Conservation (phyloP, 2,888 invertebrate genomes). For the Arctia plantaginis region DNA sequence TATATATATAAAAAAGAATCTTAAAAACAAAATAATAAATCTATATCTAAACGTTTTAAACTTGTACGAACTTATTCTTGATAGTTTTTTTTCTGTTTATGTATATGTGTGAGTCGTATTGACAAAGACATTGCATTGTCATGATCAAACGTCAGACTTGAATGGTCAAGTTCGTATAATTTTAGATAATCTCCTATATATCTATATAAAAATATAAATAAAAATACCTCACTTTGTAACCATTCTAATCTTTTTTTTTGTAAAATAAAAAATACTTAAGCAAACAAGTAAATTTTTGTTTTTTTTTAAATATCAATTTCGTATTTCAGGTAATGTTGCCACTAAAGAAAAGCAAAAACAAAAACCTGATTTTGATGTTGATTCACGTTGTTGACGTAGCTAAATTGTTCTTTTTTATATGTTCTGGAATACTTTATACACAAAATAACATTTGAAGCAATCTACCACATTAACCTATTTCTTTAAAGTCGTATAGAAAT, state of each 20-base stretch:
- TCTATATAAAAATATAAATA: no score
- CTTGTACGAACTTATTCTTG: slow-evolving; percentile 29
- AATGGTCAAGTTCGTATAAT: slow-evolving; percentile 20
- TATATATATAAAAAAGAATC: slow-evolving; percentile 69
- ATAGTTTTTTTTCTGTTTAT: slow-evolving; percentile 20
- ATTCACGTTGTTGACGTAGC: neutral
- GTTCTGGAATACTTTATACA: neutral
- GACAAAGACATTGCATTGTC: slow-evolving; percentile 36
- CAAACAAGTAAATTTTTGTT: no score
- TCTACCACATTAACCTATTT: slow-evolving; percentile 40
- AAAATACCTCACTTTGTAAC: no score
- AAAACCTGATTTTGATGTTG: neutral
- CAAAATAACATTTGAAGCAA: neutral
- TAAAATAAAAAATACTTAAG: no score
- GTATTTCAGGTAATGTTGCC: no score
- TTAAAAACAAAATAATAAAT: slow-evolving; percentile 54
- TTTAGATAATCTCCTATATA: neutral
- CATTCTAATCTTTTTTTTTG: no score
- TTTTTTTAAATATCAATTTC: no score
- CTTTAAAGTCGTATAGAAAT: slow-evolving; percentile 39
- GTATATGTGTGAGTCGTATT: slow-evolving; percentile 34
- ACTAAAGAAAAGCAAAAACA: neutral
- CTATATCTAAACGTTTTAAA: slow-evolving; percentile 40
- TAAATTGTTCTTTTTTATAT: neutral
- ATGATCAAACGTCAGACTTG: slow-evolving; percentile 25